Evolutionary conservation across 2,888 invertebrate species (phyloP).

Genomic region (Gryllus longicercus): DNA sequence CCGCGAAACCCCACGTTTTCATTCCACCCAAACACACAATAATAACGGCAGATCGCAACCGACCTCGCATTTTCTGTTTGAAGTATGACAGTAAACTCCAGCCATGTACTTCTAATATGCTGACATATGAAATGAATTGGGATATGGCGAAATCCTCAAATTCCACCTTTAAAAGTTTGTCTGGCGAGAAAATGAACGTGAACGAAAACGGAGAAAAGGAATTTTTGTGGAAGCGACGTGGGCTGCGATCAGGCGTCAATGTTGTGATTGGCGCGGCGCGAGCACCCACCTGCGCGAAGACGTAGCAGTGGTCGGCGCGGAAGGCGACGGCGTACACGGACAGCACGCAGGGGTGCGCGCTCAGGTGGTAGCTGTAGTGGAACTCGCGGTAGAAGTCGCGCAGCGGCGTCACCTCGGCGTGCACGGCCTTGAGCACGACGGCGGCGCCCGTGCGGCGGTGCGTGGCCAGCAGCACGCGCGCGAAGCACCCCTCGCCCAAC

Average conservation of each 20-base stretch:
- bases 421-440: slow-evolving; percentile 67
- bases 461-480: slow-evolving; percentile 61
- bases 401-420: slow-evolving; percentile 56
- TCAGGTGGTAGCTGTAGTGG: slow-evolving; percentile 72
- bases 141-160: no score
- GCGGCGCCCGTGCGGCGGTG: slow-evolving; percentile 58
- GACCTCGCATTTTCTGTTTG: no score
- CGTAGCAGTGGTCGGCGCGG: slow-evolving; percentile 56
- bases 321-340: slow-evolving; percentile 72
- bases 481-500: slow-evolving; percentile 67
- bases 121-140: no score
- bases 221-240: no score
- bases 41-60: no score
- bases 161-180: no score
- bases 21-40: no score
- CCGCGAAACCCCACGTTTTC: no score
- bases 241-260: background rate
- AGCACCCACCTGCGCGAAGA: slow-evolving; percentile 51
- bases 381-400: slow-evolving; percentile 71
- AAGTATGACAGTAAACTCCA: no score
- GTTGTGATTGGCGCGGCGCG: slow-evolving; percentile 40
- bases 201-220: no score
- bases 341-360: slow-evolving; percentile 72
- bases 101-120: no score
- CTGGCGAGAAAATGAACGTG: no score